Evolutionary conservation across 2,888 invertebrate species (phyloP).

Genomic region (Xestia ashworthii): DNA sequence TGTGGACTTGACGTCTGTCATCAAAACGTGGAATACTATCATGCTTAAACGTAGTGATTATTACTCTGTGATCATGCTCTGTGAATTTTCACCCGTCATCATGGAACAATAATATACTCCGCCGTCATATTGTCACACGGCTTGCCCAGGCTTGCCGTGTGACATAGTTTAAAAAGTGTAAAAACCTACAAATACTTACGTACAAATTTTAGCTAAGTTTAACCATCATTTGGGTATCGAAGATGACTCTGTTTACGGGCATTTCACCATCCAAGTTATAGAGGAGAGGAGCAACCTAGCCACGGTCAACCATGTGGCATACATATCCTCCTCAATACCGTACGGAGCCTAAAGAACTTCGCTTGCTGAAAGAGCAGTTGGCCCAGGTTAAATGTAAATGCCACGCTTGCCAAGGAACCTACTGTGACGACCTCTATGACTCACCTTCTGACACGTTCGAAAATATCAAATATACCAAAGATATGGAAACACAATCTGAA

Average conservation of each 20-base stretch:
- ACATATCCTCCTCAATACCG: conserved; percentile 14
- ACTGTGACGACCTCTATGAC: neutral
- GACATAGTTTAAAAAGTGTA: neutral
- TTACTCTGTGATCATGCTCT: too few species aligned
- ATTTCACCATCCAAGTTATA: conserved; percentile 22
- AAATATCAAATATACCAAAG: conserved; percentile 35
- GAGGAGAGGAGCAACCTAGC: neutral
- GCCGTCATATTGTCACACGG: neutral
- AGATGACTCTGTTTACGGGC: conserved; percentile 44
- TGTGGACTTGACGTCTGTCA: neutral
- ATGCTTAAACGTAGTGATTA: too few species aligned
- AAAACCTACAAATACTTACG: neutral
- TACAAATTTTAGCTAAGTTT: neutral
- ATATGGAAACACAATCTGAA: conserved; percentile 69
- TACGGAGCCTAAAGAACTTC: conserved; percentile 77
- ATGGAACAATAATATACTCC: too few species aligned
- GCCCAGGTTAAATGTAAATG: conserved; percentile 78
- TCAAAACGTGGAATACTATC: too few species aligned
- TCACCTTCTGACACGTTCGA: neutral
- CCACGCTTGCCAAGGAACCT: conserved; percentile 55
- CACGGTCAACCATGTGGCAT: conserved; percentile 44
- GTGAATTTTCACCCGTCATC: too few species aligned
- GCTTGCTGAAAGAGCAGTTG: conserved; percentile 75
- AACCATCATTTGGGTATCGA: conserved; percentile 12
- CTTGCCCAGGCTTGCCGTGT: neutral